A percentile compares a stretch with the other conserved stretches of the same genome.
These are phyloP conservation scores for Phenganax marumi DNA, from an alignment of 92 coral and sea anemone genomes.

Conservation along the genomic window DNA sequence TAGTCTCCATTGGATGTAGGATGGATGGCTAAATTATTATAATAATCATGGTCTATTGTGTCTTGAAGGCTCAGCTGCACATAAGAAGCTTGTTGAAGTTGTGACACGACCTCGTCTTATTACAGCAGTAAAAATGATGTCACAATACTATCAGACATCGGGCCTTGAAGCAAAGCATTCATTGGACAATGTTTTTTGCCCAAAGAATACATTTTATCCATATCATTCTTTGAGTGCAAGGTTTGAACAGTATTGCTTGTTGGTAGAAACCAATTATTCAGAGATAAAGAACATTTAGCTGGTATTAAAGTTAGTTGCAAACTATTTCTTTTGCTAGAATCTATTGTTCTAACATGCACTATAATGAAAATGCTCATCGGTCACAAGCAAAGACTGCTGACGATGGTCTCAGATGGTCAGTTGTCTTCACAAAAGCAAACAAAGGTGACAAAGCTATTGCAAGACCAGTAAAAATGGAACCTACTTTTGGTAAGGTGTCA, in stretches of 20 bases:
- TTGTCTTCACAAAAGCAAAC: constrained; percentile 1
- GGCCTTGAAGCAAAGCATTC: constrained; percentile 48
- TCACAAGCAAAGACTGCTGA: neutral
- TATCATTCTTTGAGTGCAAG: constrained; percentile 46
- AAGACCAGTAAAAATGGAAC: neutral
- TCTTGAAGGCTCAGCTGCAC: constrained; percentile 36
- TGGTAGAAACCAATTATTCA: too few species aligned
- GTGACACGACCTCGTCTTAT: constrained; percentile 39
- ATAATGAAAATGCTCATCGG: neutral
- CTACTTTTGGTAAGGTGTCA: neutral
- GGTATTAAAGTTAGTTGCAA: too few species aligned
- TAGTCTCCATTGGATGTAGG: neutral
- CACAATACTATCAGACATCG: constrained; percentile 45
- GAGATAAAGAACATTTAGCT: too few species aligned
- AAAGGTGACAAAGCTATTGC: neutral
- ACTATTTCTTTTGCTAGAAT: neutral
- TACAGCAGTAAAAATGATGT: constrained; percentile 34
- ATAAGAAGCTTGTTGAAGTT: constrained; percentile 39
- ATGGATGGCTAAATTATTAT: neutral
- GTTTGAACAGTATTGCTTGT: constrained; percentile 7
- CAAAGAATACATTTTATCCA: constrained; percentile 42
- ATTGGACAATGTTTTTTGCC: constrained; percentile 34
- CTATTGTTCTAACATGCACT: neutral
- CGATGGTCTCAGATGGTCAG: neutral
- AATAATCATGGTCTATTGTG: neutral